Conservation (phyloP, 2,797 vertebrate genomes). For the Orientallactaga sibirica region DNA sequence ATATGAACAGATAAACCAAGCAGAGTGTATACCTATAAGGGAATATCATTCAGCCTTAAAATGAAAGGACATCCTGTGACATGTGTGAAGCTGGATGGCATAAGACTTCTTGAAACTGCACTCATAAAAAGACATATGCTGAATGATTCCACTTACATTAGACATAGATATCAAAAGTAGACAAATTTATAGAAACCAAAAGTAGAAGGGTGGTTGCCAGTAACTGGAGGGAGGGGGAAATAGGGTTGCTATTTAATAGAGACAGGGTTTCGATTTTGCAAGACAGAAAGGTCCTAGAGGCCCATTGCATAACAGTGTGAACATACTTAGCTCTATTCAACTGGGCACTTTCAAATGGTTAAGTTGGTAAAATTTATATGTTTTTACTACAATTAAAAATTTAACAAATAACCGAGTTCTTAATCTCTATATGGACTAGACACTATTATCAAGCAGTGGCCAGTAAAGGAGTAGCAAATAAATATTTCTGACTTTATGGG, state of each 20-base stretch:
- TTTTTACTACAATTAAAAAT: not conserved
- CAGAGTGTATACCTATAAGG: not conserved
- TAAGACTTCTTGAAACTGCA: not conserved
- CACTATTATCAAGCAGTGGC: not conserved
- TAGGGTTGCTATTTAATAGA: not conserved
- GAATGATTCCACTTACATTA: not conserved
- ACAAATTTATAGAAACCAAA: not conserved
- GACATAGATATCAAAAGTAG: not conserved
- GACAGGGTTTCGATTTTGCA: not conserved
- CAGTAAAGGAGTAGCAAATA: not conserved
- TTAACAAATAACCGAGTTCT: not conserved
- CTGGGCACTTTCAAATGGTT: not conserved
- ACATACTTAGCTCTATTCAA: not conserved
- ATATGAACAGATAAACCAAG: not conserved
- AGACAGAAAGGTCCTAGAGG: conserved; percentile 1
- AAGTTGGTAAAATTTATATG: not conserved
- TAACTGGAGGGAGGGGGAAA: too few relatives aligned
- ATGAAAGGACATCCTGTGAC: not conserved
- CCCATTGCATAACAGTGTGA: not conserved
- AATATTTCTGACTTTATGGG: not conserved
- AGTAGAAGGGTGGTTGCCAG: not conserved
- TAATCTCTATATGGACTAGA: not conserved
- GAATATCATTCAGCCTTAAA: not conserved
- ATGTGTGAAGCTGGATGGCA: not conserved
- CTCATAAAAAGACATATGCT: conserved; percentile 13